phyloP scores from a whole-genome alignment of 1,140 invertebrate genomes.

The Zaprionus davidi region DNA sequence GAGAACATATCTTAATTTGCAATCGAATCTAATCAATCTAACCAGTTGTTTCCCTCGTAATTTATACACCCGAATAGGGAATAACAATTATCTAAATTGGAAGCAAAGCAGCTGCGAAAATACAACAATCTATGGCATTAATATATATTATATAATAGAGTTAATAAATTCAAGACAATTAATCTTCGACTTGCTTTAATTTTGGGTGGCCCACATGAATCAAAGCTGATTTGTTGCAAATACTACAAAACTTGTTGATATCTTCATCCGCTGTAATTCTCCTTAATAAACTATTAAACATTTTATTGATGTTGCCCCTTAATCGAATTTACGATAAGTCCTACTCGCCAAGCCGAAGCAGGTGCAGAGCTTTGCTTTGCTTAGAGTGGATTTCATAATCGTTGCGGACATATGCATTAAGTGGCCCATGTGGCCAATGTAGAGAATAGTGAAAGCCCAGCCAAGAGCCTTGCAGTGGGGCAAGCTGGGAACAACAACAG shows the following conservation, averaged over 20 bases:
- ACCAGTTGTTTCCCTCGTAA: neutral
- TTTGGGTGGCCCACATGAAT: neutral
- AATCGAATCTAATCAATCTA: slow-evolving; percentile 4
- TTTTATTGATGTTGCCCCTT: neutral
- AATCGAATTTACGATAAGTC: neutral
- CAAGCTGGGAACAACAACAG: slow-evolving; percentile 4
- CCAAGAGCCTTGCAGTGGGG: slow-evolving; percentile 2
- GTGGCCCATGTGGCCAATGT: slow-evolving; percentile 10
- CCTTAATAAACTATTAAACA: neutral
- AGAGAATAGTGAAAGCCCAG: slow-evolving; percentile 38
- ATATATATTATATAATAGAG: neutral
- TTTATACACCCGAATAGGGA: neutral
- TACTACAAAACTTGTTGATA: neutral
- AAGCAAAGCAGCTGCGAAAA: neutral
- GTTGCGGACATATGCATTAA: slow-evolving; percentile 22
- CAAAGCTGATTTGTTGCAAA: neutral
- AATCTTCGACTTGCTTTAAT: neutral
- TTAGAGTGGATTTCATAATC: slow-evolving; percentile 36
- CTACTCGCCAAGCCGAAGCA: neutral
- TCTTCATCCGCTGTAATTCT: neutral
- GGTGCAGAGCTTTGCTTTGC: slow-evolving; percentile 9
- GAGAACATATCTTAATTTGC: neutral
- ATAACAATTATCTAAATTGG: neutral
- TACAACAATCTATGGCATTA: neutral
- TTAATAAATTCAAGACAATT: neutral